These are phyloP conservation scores for Hiodon tergisus DNA, from an alignment of 2,113 vertebrate species.

Conservation along the genomic window DNA sequence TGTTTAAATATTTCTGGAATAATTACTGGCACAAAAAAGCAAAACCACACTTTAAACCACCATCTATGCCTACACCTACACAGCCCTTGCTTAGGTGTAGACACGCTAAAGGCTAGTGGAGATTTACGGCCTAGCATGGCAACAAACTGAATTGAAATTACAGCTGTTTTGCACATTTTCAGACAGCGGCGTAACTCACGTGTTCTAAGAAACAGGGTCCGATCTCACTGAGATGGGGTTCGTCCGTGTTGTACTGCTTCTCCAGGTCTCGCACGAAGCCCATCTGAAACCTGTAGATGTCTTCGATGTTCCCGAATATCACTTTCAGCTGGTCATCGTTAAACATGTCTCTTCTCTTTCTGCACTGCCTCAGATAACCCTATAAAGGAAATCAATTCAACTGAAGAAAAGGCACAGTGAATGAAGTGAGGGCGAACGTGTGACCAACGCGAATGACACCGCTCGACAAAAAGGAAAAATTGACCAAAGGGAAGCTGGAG, in stretches of 20 bases:
- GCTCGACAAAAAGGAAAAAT: too few species aligned
- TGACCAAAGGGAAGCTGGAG: too few species aligned
- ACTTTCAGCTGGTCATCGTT: slow-evolving; percentile 92
- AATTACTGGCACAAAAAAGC: too few species aligned
- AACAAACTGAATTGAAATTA: too few species aligned
- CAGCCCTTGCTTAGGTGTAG: too few species aligned
- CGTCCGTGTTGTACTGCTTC: slow-evolving; percentile 98
- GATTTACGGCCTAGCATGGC: too few species aligned
- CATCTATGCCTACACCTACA: too few species aligned
- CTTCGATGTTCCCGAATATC: slow-evolving; percentile 97
- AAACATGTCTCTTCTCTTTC: slow-evolving; percentile 97
- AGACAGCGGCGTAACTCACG: slow-evolving; percentile 55
- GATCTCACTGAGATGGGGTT: slow-evolving; percentile 95
- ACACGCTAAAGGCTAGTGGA: too few species aligned
- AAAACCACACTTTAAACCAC: too few species aligned
- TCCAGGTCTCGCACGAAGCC: slow-evolving; percentile 93
- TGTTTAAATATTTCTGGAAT: too few species aligned
- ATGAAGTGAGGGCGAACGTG: neutral
- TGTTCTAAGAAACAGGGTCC: slow-evolving; percentile 97
- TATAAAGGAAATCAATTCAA: slow-evolving; percentile 39
- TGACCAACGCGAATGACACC: too few species aligned
- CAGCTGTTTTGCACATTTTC: neutral
- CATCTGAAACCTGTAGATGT: slow-evolving; percentile 98
- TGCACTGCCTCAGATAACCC: slow-evolving; percentile 96
- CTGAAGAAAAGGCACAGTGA: neutral